Evolutionary conservation across 2,113 vertebrate genomes (phyloP).

Genomic region (Psilopsiagon aymara): DNA sequence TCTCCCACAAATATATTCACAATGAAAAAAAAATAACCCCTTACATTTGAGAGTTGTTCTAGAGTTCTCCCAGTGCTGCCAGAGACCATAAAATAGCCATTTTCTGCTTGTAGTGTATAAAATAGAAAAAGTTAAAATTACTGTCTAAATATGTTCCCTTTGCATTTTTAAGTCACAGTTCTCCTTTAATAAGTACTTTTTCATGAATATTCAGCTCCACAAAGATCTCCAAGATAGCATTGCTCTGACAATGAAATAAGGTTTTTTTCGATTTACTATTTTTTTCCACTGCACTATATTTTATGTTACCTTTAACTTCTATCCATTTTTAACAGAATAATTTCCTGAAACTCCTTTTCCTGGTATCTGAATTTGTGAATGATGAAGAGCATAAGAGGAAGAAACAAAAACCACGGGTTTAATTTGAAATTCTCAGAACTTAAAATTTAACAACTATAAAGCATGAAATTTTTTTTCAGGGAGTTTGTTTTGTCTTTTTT

Average conservation of each 20-base stretch:
- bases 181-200: neutral
- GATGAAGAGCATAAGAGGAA: neutral
- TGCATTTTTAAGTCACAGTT: neutral
- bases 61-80: neutral
- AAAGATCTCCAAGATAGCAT: neutral
- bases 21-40: neutral
- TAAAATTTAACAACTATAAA: neutral
- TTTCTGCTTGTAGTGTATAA: neutral
- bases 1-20: neutral
- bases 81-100: neutral
- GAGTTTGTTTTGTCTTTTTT: neutral
- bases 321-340: neutral
- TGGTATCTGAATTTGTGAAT: neutral
- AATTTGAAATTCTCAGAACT: neutral
- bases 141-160: neutral
- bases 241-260: neutral
- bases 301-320: neutral
- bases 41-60: neutral
- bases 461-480: neutral
- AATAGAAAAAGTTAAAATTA: neutral
- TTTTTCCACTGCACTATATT: neutral
- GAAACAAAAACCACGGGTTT: neutral
- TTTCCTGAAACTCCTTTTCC: neutral
- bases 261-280: neutral
- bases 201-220: neutral